A percentile compares a stretch with the other conserved stretches of the same genome.
Evolutionary conservation across 2,113 vertebrate species (phyloP).

Genomic region (Casuarius casuarius): DNA sequence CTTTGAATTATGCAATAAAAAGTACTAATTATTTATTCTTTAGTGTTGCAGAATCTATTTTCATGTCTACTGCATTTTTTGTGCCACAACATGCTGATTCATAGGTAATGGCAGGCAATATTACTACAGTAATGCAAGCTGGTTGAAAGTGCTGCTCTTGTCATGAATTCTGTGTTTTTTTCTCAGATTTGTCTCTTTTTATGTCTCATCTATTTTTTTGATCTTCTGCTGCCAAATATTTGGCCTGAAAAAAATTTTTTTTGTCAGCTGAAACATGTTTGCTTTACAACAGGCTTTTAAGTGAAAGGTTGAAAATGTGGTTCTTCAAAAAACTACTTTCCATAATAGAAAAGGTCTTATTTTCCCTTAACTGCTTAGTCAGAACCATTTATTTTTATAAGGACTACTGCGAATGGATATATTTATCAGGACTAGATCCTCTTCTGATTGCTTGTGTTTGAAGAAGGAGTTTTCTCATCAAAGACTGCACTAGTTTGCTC

Average conservation of each 20-base stretch:
- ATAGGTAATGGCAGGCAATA: neutral
- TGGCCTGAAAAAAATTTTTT: neutral
- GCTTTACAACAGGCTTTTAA: neutral
- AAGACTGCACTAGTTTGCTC: neutral
- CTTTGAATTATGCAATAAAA: neutral
- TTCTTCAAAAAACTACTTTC: neutral
- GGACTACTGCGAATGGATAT: neutral
- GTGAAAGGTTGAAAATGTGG: neutral
- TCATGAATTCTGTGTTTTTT: neutral
- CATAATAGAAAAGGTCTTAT: neutral
- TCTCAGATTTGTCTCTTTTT: neutral
- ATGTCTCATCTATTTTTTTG: neutral
- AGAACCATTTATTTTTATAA: too few relatives aligned
- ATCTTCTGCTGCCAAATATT: neutral
- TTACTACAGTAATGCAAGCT: too few relatives aligned
- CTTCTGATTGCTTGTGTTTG: neutral
- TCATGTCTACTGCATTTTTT: neutral
- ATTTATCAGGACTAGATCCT: neutral
- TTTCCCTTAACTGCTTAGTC: neutral
- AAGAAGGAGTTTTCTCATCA: too few relatives aligned
- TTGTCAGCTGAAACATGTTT: too few relatives aligned
- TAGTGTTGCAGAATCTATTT: accelerated
- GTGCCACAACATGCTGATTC: neutral
- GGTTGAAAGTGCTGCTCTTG: neutral
- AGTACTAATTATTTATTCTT: neutral